Base-by-base conservation (phyloP, 1,140 invertebrate species). In the Apis mellifera region DNA sequence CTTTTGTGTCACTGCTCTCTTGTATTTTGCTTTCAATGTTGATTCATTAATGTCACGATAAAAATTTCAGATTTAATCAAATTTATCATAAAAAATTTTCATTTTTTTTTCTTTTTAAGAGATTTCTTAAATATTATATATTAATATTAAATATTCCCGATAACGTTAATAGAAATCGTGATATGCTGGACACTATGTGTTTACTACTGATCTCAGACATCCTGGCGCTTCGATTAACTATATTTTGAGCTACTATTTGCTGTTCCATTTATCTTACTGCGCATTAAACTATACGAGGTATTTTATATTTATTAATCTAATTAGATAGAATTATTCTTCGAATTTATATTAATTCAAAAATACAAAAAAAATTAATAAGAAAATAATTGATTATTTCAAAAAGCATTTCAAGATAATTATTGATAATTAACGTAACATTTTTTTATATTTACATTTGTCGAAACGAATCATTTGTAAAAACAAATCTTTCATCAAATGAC, bases 141-240 rank as follows among this genome's bases (percentile, higher is more conserved):
- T 32, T 32, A 32, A 32, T 32, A 32, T 32, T 32, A 32, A 32
- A 32, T 32, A 32, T 65, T 68, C 17, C 3, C n/a, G 23, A 26
- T 70, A 42, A 23, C 60, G n/a, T 32, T 83, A 52, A 71, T 50
- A 17, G 17, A 52, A 70, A 55, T 9, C 23, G 21, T 72, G 62
- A 86, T 80, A 74, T 78, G 69, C 57, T 59, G 55, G 9, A 48
- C 32, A 48, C 55, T 54, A 21, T 23, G 48, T 82, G 74, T 87
- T 88, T 84, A 78, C 78, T 54, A 55, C 78, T 32, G 76, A 73
- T n/a, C 50, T 66, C 83, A 88, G 85, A 88, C 85, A 78, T 13
- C 60, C 70, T 64, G 83, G 75, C 85, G 85, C 75, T 74, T 71
- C 83, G 60, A 75, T 84, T 72, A 64, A 78, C 73, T 59, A 68